A percentile compares a stretch with the other conserved stretches of the same genome.
Evolutionary conservation across 1,140 invertebrate species (phyloP).

Genomic region (Brevipalpus yothersi): DNA sequence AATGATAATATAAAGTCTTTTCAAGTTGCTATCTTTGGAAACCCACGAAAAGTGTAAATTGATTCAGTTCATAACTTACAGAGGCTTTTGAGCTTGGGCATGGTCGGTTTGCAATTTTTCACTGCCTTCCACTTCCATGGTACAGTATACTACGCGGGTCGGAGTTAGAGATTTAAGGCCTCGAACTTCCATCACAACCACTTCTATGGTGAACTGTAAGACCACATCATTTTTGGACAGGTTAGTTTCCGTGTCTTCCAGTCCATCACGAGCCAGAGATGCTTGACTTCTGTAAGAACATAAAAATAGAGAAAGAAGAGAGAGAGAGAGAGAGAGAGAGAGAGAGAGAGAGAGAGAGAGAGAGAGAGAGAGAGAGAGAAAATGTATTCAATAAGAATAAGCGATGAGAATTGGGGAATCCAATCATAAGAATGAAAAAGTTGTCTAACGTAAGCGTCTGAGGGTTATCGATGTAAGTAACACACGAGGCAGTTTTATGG

Average conservation of each 20-base stretch:
- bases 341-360: not conserved
- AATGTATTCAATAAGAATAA: not conserved
- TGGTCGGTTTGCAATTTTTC: constrained; percentile 98
- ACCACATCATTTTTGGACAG: constrained; percentile 90
- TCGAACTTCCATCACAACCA: constrained; percentile 95
- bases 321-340: not conserved
- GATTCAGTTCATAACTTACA: constrained; percentile 31
- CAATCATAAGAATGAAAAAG: too few species aligned
- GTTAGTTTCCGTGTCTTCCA: constrained; percentile 53
- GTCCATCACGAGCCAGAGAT: constrained; percentile 73
- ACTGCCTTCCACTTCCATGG: constrained; percentile 90
- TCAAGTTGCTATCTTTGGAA: not conserved
- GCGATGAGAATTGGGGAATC: not conserved
- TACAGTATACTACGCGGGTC: constrained; percentile 96
- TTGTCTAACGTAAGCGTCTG: too few species aligned
- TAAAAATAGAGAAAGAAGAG: not conserved
- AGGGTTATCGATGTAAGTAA: too few species aligned
- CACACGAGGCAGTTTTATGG: too few species aligned
- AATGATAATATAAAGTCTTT: too few species aligned
- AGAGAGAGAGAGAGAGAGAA: not conserved
- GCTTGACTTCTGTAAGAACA: constrained; percentile 41
- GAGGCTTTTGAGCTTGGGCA: constrained; percentile 91
- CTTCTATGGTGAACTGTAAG: constrained; percentile 82
- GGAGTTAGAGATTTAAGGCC: constrained; percentile 83
- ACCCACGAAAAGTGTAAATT: not conserved